Evolutionary conservation across 2,888 invertebrate genomes (phyloP).

Genomic region (Cerceris ruficornis): DNA sequence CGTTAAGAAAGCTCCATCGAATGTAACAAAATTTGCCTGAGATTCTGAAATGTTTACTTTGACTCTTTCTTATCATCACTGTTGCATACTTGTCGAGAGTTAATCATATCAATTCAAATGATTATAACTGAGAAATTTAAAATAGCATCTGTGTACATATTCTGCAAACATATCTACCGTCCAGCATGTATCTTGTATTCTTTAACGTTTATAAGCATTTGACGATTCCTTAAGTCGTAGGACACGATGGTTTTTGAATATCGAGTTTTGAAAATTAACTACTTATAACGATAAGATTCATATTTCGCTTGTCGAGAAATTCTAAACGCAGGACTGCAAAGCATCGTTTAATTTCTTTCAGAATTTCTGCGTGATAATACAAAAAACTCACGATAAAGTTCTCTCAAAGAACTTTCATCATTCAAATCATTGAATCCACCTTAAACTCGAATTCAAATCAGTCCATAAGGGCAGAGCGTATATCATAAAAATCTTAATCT

Average conservation of each 20-base stretch:
- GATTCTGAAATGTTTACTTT: constrained; percentile 31
- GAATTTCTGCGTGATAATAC: constrained; percentile 54
- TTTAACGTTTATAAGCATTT: constrained; percentile 56
- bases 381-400: constrained; percentile 53
- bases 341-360: constrained; percentile 40
- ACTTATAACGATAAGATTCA: constrained; percentile 62
- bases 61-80: constrained; percentile 22
- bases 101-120: constrained; percentile 26
- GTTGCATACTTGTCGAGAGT: constrained; percentile 41
- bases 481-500: constrained; percentile 80
- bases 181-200: constrained; percentile 41
- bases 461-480: constrained; percentile 70
- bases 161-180: constrained; percentile 31
- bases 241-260: constrained; percentile 55
- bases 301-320: constrained; percentile 55
- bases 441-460: constrained; percentile 65
- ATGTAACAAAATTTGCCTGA: constrained; percentile 44
- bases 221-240: constrained; percentile 54
- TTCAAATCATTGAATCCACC: constrained; percentile 51
- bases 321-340: constrained; percentile 60
- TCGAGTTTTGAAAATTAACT: constrained; percentile 61
- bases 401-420: constrained; percentile 46
- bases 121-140: constrained; percentile 38
- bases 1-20: neutral
- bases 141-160: constrained; percentile 29